These are phyloP conservation scores for Seira ritae DNA, from an alignment of 2,888 invertebrate genomes.

Conservation along the genomic window DNA sequence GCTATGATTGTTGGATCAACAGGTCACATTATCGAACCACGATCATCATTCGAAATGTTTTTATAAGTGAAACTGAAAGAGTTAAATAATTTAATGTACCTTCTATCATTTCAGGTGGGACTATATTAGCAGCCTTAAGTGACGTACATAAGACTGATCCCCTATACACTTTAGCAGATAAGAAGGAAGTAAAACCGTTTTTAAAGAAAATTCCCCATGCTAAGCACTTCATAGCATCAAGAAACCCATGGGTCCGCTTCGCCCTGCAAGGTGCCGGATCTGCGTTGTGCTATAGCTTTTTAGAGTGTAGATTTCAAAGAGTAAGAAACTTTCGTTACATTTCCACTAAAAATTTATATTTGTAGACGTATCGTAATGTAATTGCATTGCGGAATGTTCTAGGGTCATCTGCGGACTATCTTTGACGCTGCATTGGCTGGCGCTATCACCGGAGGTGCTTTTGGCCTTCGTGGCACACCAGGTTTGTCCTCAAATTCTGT, in stretches of 20 bases:
- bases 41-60: too few relatives aligned
- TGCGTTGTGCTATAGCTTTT: conserved; percentile 33
- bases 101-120: conserved; percentile 26
- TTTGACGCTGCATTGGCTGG: conserved; percentile 50
- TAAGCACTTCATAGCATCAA: conserved; percentile 23
- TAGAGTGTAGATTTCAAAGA: conserved; percentile 50
- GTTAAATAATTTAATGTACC: neutral
- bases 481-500: too few relatives aligned
- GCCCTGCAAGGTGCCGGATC: conserved; percentile 49
- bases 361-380: neutral
- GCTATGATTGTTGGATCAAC: conserved; percentile 48
- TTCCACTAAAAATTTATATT: neutral
- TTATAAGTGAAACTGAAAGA: neutral
- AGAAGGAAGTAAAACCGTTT: conserved; percentile 6
- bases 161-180: conserved; percentile 13
- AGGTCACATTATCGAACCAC: conserved; percentile 24
- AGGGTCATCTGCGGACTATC: conserved; percentile 48
- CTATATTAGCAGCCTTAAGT: conserved; percentile 17
- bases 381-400: neutral
- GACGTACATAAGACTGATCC: conserved; percentile 26
- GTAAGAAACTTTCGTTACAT: conserved; percentile 11
- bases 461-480: conserved; percentile 53
- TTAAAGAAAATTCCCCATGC: conserved; percentile 36
- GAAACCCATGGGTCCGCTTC: conserved; percentile 29
- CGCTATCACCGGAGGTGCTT: conserved; percentile 49